phyloP scores from a whole-genome alignment of 1,140 invertebrate genomes.

The Leguminivora glycinivorella region DNA sequence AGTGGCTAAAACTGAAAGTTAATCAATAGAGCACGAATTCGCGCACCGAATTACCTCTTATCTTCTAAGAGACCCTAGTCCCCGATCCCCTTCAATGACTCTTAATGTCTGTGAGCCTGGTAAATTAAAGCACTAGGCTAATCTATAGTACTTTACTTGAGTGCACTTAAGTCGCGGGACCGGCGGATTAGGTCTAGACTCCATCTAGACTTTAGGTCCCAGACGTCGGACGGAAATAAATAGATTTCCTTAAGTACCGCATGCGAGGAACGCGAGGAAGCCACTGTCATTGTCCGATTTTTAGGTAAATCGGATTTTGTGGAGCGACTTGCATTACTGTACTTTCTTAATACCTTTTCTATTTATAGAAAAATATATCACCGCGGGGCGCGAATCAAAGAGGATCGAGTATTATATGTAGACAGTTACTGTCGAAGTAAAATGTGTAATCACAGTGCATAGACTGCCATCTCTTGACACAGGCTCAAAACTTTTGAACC shows the following conservation, averaged over 20 bases:
- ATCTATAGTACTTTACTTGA: conserved; percentile 25
- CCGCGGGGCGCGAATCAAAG: no score
- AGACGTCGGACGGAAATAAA: conserved; percentile 19
- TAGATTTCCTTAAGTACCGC: conserved; percentile 20
- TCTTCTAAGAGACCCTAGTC: not conserved
- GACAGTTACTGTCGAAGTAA: no score
- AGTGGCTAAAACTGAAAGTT: no score
- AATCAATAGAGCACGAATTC: not conserved
- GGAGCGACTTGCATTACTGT: not conserved
- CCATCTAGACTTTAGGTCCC: conserved; percentile 11
- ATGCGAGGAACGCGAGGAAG: not conserved
- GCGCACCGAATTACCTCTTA: not conserved
- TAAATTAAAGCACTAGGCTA: conserved; percentile 1
- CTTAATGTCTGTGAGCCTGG: conserved; percentile 3
- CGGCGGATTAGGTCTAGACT: conserved; percentile 12
- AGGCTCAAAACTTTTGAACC: no score
- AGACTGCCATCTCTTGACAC: no score
- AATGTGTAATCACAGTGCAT: no score
- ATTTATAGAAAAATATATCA: no score
- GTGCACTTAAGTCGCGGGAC: conserved; percentile 23
- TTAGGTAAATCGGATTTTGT: not conserved
- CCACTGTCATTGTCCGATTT: not conserved
- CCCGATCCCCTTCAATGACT: not conserved
- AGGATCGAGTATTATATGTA: no score
- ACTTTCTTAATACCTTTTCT: not conserved